Base-by-base conservation (phyloP, 2,113 vertebrate species). In the Lycocorax pyrrhopterus region DNA sequence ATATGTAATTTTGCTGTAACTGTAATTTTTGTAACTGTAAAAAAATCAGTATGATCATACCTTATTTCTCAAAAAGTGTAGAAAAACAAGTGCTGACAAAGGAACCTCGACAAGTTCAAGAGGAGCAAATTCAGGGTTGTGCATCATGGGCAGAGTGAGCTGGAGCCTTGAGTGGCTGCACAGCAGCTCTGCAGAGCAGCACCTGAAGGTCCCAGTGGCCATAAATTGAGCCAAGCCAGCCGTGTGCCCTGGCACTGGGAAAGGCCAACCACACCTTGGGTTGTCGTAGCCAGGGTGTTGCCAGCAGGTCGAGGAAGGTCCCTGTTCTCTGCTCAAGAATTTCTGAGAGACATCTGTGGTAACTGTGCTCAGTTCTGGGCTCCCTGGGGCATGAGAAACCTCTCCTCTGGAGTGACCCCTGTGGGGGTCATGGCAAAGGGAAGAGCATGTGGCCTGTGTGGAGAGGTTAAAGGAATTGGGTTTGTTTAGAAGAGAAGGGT, bases 31-130 rank as follows among this genome's bases (percentile, higher is more conserved):
- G n/a, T n/a, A n/a, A n/a, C n/a, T n/a, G n/a, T n/a, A n/a, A n/a
- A n/a, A 72, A 96, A 93, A 52, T 63, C 37, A 55, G 59, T 67
- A 35, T 44, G 22, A 75, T 84, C 94, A 77, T 87, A 68, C 68
- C 15, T 89, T 9, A 12, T 93, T 87, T 84, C 39, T 93, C 75
- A 79, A 64, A 94, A 73, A n/a, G 41, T 52, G 87, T 94, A 77
- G 78, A 67, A 83, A 89, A 97, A 66, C 59, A 81, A 64, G 32
- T 60, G n/a, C 84, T 94, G 69, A 35, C 69, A 86, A 75, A 94
- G 78, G 56, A 91, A 66, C 69, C 77, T 93, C 0, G 0, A 32
- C 26, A 74, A 78, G 21, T 64, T 53, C 19, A 76, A 53, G 53
- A 44, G 25, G n/a, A 72, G 46, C 17, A 49, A 85, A 75, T 41